phyloP scores from a whole-genome alignment of 1,140 invertebrate genomes.

The Drosophila equinoxialis region DNA sequence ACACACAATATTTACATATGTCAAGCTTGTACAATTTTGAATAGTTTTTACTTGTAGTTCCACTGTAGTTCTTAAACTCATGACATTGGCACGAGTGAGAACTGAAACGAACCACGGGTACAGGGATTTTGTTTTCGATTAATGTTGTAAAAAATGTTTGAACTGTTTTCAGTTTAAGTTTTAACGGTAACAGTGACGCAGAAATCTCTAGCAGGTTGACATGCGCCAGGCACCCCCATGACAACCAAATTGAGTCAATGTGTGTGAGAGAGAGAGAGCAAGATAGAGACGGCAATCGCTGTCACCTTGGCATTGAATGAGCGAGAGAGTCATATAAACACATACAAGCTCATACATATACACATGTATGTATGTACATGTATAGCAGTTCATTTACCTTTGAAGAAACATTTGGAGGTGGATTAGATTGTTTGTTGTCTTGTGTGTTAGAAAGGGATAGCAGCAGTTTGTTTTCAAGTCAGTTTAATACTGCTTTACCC shows the following conservation, averaged over 20 bases:
- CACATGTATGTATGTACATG: background rate
- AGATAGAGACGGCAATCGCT: conserved; percentile 14
- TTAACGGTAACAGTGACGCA: conserved; percentile 80
- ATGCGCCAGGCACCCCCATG: background rate
- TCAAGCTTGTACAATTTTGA: background rate
- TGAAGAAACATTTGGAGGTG: conserved; percentile 51
- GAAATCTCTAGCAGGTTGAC: conserved; percentile 54
- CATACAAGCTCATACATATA: conserved; percentile 21
- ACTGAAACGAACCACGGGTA: conserved; percentile 20
- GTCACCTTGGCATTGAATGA: conserved; percentile 73
- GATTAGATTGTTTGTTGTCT: conserved; percentile 52
- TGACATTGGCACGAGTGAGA: conserved; percentile 19
- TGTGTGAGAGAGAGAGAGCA: conserved; percentile 19
- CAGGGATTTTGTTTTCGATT: conserved; percentile 55
- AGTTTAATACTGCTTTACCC: conserved; percentile 23
- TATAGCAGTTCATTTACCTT: conserved; percentile 67
- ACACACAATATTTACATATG: too few species aligned
- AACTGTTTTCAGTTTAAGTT: conserved; percentile 83
- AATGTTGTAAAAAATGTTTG: conserved; percentile 82
- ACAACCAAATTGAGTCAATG: conserved; percentile 17
- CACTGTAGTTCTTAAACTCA: conserved; percentile 19
- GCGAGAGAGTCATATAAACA: conserved; percentile 25
- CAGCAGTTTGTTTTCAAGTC: conserved; percentile 33
- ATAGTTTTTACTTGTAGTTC: background rate
- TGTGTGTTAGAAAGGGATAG: conserved; percentile 36